Conservation (phyloP, 53 echinoderm and acorn worm genomes). For the Hippasteria phrygiana region DNA sequence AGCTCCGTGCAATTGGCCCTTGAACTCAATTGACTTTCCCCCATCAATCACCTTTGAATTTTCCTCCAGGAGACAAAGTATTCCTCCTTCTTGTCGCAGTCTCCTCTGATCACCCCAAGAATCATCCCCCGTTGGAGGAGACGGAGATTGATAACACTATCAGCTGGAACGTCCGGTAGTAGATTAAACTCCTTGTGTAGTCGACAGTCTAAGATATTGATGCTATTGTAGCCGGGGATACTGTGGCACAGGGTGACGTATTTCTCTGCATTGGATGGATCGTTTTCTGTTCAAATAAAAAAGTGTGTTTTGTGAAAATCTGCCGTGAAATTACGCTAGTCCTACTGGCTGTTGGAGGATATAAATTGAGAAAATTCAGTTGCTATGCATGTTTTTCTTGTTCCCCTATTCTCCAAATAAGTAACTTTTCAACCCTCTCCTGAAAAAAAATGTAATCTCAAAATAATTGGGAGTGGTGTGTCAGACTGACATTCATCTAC, state of each 20-base stretch:
- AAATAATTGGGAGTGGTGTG: too few species aligned
- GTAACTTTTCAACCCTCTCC: too few species aligned
- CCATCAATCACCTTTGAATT: constrained; percentile 76
- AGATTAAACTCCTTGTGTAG: constrained; percentile 66
- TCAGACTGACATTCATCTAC: too few species aligned
- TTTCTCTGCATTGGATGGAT: constrained; percentile 72
- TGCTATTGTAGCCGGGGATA: constrained; percentile 78
- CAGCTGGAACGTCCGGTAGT: constrained; percentile 16
- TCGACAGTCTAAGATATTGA: constrained; percentile 75
- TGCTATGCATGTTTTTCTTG: too few species aligned
- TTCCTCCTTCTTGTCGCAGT: constrained; percentile 64
- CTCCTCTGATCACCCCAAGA: constrained; percentile 23
- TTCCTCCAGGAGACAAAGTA: constrained; percentile 95
- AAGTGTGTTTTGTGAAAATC: not conserved
- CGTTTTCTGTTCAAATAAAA: constrained; percentile 71
- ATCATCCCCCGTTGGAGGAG: constrained; percentile 27
- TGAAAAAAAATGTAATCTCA: too few species aligned
- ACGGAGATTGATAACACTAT: not conserved
- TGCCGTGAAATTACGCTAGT: not conserved
- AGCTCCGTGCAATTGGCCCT: too few species aligned
- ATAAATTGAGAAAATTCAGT: too few species aligned
- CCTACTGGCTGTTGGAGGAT: not conserved
- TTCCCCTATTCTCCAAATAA: too few species aligned
- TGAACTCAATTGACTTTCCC: too few species aligned
- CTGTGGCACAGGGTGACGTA: constrained; percentile 84